Base-by-base conservation (phyloP, 2,888 invertebrate genomes). In the Drosophila helvetica region DNA sequence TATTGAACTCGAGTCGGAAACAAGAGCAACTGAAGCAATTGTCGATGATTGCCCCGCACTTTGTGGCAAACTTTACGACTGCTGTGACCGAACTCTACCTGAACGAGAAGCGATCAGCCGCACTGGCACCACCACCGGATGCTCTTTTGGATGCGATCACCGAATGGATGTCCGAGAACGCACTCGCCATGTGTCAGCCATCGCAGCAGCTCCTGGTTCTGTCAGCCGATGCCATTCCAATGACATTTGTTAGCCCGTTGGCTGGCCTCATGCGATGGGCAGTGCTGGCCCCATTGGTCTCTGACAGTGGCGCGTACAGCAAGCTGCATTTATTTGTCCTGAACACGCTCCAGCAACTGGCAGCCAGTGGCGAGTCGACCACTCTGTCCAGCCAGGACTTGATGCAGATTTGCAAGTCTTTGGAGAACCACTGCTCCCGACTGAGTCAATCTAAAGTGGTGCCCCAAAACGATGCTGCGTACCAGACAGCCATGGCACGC, bases 11-110 rank as follows among this genome's bases (percentile, higher is more conserved):
- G 70, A 95, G 95, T 1, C 94, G 65, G 94, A 95, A 50, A 94
- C 95, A 30, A 93, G n/a, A 93, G 22, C 94, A 94, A 56, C 93
- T 98, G 7, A 95, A 94, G 82, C 94, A 94, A 18, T 92, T 98
- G 15, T 97, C 97, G 0, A 93, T 93, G 76, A 94, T 96, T 1
- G 96, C 96, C 0, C 96, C 97, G 1, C 90, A 96, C 88, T 98
- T 98, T 92, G 96, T 96, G 1, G 96, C 97, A 0, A 97, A 97
- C 92, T 96, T 98, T 87, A 94, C 98, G 85, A 96, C 97, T 0
- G 96, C 97, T 0, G 94, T 97, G 9, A 95, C 97, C 0, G 96
- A 97, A 89, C 93, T 97, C 59, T 97, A 96, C 83, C 93, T 94
- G 89, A 92, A 90, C 68, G 92, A 92, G n/a, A 82, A 89, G 12